Percentiles rank a stretch among this genome's conserved stretches.
Conservation (phyloP, 2,888 invertebrate genomes). For the Cataglyphis altisquamis region DNA sequence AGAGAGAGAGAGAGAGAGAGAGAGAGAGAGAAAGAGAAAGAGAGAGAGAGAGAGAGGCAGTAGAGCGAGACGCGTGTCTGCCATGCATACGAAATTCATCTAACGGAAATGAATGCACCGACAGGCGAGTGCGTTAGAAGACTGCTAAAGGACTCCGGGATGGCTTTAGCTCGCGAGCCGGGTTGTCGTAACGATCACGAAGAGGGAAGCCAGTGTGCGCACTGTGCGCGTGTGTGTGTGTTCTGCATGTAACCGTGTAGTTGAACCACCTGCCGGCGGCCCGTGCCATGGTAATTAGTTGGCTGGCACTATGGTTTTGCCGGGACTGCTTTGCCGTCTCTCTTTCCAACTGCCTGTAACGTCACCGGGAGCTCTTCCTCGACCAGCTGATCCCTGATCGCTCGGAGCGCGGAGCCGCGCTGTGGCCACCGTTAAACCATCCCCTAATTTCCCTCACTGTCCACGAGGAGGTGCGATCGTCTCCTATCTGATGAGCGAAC, state of each 20-base stretch:
- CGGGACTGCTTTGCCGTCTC: constrained; percentile 57
- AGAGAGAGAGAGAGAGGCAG: neutral
- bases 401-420: constrained; percentile 78
- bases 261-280: constrained; percentile 57
- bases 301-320: constrained; percentile 74
- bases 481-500: neutral
- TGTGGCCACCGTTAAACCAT: constrained; percentile 82
- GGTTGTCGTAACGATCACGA: constrained; percentile 75
- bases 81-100: constrained; percentile 51
- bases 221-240: too few relatives aligned
- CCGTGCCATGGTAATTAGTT: constrained; percentile 77
- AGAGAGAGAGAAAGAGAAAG: too few relatives aligned
- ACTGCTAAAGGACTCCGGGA: constrained; percentile 62
- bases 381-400: constrained; percentile 82
- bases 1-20: neutral
- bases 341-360: constrained; percentile 44
- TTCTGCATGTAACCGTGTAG: neutral
- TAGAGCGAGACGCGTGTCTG: constrained; percentile 13
- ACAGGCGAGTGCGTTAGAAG: constrained; percentile 43
- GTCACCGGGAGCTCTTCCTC: constrained; percentile 64
- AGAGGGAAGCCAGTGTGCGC: neutral
- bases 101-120: constrained; percentile 52
- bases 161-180: constrained; percentile 63
- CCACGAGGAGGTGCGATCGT: constrained; percentile 52
- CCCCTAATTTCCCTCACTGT: constrained; percentile 76